Conservation (phyloP, 2,888 invertebrate genomes). For the Drosophila suboccidentalis region DNA sequence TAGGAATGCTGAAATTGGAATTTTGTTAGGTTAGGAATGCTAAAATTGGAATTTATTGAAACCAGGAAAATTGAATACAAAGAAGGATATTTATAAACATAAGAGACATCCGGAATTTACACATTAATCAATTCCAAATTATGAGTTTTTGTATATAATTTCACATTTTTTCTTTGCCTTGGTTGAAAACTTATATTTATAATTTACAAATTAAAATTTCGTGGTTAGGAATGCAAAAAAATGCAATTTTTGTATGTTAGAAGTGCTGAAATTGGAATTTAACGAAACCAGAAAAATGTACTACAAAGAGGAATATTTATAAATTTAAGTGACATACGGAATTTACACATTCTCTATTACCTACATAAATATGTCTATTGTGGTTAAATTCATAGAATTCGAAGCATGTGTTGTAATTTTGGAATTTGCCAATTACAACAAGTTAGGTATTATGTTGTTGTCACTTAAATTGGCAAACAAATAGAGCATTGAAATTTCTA, state of each 20-base stretch:
- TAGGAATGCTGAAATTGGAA: too few species aligned
- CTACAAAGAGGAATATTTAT: neutral
- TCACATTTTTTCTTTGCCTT: neutral
- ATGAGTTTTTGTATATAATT: neutral
- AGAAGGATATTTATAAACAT: too few species aligned
- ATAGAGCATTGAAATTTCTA: neutral
- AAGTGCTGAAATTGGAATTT: too few species aligned
- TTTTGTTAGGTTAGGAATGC: too few species aligned
- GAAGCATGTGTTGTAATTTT: neutral
- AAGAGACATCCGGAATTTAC: neutral
- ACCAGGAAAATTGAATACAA: too few species aligned
- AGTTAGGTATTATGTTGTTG: neutral
- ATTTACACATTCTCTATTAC: neutral
- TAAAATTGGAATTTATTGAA: neutral
- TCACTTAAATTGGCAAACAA: neutral
- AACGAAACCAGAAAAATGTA: neutral
- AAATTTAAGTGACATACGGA: neutral
- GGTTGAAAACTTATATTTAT: too few species aligned
- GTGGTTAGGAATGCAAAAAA: neutral
- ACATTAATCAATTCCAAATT: slow-evolving; percentile 9
- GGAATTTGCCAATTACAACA: neutral
- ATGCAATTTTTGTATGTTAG: too few species aligned
- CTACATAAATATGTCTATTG: neutral
- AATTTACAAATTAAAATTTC: too few species aligned
- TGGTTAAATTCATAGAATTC: neutral